Evolutionary conservation across 53 echinoderm and acorn worm species (phyloP).

Genomic region (Luidia sarsii): DNA sequence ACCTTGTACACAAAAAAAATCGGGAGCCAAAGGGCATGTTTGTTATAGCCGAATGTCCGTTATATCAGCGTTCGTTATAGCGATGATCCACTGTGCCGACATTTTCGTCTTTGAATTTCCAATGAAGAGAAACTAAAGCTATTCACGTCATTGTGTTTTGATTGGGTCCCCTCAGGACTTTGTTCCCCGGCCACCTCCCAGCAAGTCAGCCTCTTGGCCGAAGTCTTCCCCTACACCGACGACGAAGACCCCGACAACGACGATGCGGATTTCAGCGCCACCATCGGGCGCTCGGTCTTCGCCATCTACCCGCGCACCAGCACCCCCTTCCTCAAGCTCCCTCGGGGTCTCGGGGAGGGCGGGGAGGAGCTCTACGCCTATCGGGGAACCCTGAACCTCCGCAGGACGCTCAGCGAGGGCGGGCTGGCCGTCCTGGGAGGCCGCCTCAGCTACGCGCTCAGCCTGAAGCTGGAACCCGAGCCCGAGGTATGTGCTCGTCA

Average conservation of each 20-base stretch:
- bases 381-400: conserved; percentile 34
- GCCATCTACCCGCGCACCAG: conserved; percentile 38
- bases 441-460: conserved; percentile 24
- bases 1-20: too few relatives aligned
- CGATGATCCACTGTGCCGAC: too few relatives aligned
- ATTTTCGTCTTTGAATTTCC: too few relatives aligned
- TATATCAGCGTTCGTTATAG: too few relatives aligned
- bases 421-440: conserved; percentile 22
- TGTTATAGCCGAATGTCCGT: too few relatives aligned
- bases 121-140: too few relatives aligned
- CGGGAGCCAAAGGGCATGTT: too few relatives aligned
- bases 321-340: conserved; percentile 20
- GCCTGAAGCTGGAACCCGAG: conserved; percentile 8
- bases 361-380: conserved; percentile 21
- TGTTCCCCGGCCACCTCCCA: conserved; percentile 11
- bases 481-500: too few relatives aligned
- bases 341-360: not conserved
- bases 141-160: too few relatives aligned
- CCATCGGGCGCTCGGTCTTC: conserved; percentile 24
- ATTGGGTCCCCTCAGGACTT: conserved; percentile 5
- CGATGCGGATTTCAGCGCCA: not conserved
- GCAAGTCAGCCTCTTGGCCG: conserved; percentile 11
- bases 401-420: conserved; percentile 4
- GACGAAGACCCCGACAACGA: conserved; percentile 14
- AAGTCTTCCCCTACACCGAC: conserved; percentile 23